Evolutionary conservation across 2,888 invertebrate genomes (phyloP), one percentile per base, ranked within the genome.

Genomic region (Leptothorax acervorum): DNA sequence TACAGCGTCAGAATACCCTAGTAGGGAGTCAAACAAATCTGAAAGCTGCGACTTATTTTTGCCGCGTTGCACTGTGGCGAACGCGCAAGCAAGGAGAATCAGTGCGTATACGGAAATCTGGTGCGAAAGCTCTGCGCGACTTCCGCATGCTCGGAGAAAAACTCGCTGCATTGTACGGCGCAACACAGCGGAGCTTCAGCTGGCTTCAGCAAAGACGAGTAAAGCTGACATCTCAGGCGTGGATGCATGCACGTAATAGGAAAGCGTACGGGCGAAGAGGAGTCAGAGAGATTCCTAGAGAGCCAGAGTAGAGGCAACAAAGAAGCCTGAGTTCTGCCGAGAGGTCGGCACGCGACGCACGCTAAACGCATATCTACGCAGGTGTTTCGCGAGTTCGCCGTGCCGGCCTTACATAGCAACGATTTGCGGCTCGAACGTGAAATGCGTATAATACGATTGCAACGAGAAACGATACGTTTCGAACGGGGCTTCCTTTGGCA

Each of bases 351-450:
- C 73, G 84, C 76, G 84, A 84, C 73, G 84, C 82, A 84, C 81
- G 83, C 76, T 75, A 62, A 82, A 78, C 68, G 66, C 84, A 74
- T 63, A 81, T 82, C 82, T 82, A 73, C 82, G 82, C 73, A 84
- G 66, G 85, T 83, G 84, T 85, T 84, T 83, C 85, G 71, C 85
- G 84, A 85, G 68, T 74, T 84, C 60, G 79, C 82, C 82, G 42
- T 76, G 82, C 78, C 63, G 35, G 31, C 35, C 78, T 82, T 65
- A 76, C 82, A 78, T 82, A 76, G 31, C 82, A 63, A 42, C 42
- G 55, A 65, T 76, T 53, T 65, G 78, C 18, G 53, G 78, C 45
- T 45, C 63, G 31, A 31, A 65, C n/a, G 53, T 78, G 78, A 82
- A 76, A 78, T 63, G 42, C 48, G 79, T 82, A 48, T 82, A 48